Percentiles rank a stretch among this genome's conserved stretches.
phyloP scores from a whole-genome alignment of 2,797 vertebrate genomes.

The Remorina albescens region DNA sequence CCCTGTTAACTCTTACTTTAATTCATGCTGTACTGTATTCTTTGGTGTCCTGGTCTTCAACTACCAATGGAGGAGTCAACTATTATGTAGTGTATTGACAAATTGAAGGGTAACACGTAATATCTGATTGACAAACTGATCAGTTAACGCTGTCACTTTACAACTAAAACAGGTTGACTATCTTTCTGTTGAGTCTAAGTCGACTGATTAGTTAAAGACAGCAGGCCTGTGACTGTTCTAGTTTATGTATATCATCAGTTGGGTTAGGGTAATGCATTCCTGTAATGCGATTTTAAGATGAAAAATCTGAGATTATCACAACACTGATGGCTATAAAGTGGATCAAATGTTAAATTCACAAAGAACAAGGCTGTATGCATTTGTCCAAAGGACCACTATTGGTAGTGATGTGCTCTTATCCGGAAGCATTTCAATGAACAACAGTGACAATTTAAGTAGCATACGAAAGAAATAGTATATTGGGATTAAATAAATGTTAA shows the following conservation, averaged over 20 bases:
- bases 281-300: conserved; percentile 7
- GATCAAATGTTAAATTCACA: conserved; percentile 4
- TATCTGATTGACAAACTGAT: not conserved
- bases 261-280: not conserved
- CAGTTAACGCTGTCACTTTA: not conserved
- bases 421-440: conserved; percentile 47
- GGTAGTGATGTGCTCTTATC: conserved; percentile 23
- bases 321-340: not conserved
- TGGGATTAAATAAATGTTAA: not conserved
- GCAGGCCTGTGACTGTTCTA: not conserved
- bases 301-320: not conserved
- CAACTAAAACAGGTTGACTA: not conserved
- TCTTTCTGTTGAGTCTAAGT: not conserved
- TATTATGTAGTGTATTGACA: not conserved
- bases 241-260: conserved; percentile 17
- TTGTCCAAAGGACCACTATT: not conserved
- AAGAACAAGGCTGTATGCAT: not conserved
- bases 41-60: not conserved
- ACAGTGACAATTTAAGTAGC: not conserved
- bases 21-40: not conserved
- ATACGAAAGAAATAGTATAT: conserved; percentile 6
- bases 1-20: too few relatives aligned
- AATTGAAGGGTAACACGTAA: not conserved
- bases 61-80: not conserved
- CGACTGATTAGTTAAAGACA: not conserved